A percentile compares a stretch with the other conserved stretches of the same genome.
These are phyloP conservation scores for Leucophenga montana DNA, from an alignment of 2,888 invertebrate genomes.

Conservation along the genomic window DNA sequence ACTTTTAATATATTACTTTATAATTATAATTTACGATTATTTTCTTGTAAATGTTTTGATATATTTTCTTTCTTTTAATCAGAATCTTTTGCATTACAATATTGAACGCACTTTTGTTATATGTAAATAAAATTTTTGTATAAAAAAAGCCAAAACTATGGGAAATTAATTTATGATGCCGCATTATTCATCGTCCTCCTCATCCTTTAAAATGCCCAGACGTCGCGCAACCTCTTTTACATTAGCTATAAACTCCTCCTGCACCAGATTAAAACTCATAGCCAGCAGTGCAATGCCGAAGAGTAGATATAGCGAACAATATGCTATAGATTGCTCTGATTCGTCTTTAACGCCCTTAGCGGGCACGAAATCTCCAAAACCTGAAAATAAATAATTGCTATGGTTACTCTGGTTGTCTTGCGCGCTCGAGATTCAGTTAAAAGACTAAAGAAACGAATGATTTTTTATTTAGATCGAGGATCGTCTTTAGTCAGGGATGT, in stretches of 20 bases:
- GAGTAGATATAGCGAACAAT: constrained; percentile 92
- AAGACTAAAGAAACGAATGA: background rate
- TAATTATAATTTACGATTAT: constrained; percentile 34
- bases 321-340: constrained; percentile 78
- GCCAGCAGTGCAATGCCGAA: constrained; percentile 95
- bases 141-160: constrained; percentile 24
- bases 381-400: constrained; percentile 54
- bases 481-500: too few species aligned
- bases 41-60: constrained; percentile 29
- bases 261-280: constrained; percentile 97
- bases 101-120: background rate
- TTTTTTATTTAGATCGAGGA: too few species aligned
- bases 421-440: too few species aligned
- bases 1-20: constrained; percentile 4
- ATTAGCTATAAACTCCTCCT: constrained; percentile 92
- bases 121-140: constrained; percentile 24
- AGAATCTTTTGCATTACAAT: constrained; percentile 37
- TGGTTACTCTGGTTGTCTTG: too few species aligned
- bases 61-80: constrained; percentile 35
- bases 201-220: constrained; percentile 89
- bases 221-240: constrained; percentile 89
- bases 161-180: background rate
- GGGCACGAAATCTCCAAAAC: constrained; percentile 93
- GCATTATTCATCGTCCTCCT: constrained; percentile 74
- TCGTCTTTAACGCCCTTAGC: constrained; percentile 77